phyloP scores from a whole-genome alignment of 2,797 vertebrate species.

The Lepus oiostolus region DNA sequence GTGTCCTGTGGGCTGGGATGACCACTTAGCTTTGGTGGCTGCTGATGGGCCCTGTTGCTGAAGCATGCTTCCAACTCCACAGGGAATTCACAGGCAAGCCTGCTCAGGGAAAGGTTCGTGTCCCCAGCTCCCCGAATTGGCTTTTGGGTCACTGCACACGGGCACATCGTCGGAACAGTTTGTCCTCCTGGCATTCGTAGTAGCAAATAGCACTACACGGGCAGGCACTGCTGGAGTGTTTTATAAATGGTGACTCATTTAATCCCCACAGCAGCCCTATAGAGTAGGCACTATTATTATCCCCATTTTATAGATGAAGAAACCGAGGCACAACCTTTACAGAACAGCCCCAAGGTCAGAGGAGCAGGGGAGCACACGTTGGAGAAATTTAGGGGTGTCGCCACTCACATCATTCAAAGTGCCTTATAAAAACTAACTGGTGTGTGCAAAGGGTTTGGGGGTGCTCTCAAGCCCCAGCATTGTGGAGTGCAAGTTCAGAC shows the following conservation, averaged over 20 bases:
- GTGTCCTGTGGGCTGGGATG: not conserved
- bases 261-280: not conserved
- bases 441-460: not conserved
- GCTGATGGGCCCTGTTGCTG: not conserved
- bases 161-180: not conserved
- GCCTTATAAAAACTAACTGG: not conserved
- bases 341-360: constrained; percentile 33
- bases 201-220: not conserved
- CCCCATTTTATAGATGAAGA: constrained; percentile 32
- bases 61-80: not conserved
- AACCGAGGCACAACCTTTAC: not conserved
- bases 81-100: not conserved
- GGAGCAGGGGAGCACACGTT: not conserved
- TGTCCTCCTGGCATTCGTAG: not conserved
- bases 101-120: not conserved
- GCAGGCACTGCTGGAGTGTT: not conserved
- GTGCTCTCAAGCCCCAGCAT: too few relatives aligned
- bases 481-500: not conserved
- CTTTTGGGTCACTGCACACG: not conserved
- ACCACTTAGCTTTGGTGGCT: too few relatives aligned
- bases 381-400: not conserved
- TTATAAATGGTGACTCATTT: not conserved
- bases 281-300: not conserved
- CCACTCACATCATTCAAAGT: not conserved
- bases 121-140: not conserved